Percentiles rank a stretch among this genome's conserved stretches.
Conservation (phyloP, 2,113 vertebrate genomes). For the Melanocharis versteri region DNA sequence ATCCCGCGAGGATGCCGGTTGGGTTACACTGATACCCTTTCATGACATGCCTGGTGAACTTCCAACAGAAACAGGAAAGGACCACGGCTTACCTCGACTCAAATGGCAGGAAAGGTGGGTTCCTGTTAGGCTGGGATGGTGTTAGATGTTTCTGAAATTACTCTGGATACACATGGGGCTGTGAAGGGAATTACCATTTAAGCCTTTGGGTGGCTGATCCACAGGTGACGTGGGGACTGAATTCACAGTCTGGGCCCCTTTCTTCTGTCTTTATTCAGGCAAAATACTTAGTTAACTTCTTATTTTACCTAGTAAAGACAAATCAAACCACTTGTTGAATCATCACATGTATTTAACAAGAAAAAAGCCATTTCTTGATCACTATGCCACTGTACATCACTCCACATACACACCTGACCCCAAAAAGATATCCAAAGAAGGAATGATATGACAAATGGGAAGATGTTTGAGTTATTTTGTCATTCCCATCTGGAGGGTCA, state of each 20-base stretch:
- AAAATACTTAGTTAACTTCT: not conserved
- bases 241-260: not conserved
- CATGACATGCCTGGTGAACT: not conserved
- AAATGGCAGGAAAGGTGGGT: not conserved
- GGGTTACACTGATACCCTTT: constrained; percentile 36
- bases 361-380: not conserved
- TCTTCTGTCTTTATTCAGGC: not conserved
- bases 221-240: not conserved
- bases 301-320: not conserved
- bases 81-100: not conserved
- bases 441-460: not conserved
- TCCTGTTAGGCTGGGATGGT: not conserved
- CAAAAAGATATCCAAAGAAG: not conserved
- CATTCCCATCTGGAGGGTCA: not conserved
- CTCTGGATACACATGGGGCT: too few relatives aligned
- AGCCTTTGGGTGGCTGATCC: not conserved
- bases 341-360: not conserved
- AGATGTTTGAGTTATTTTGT: not conserved
- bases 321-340: not conserved
- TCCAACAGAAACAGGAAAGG: not conserved
- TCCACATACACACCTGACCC: fast-evolving
- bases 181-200: not conserved
- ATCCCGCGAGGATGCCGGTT: not conserved
- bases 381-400: not conserved
- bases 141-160: not conserved